Evolutionary conservation across 2,113 vertebrate species (phyloP), one percentile per base, ranked within the genome.

Genomic region (Pseudonaja textilis): DNA sequence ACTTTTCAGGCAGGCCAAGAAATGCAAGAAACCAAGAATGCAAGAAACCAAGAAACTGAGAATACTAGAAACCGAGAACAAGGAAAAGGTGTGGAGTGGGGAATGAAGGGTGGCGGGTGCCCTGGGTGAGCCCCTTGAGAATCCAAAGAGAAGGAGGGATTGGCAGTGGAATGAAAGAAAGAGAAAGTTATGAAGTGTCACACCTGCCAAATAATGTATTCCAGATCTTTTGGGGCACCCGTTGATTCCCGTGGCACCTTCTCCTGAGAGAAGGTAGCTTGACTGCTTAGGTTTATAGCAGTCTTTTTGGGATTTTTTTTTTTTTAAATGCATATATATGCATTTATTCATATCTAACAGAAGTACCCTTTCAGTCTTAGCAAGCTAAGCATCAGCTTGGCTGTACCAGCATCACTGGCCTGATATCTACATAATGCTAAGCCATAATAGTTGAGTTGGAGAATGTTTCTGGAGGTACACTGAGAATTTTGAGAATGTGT

Each of bases 81-180:
- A 52, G 12, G 39, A 94, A 34, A 89, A 42, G 12, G 29, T n/a
- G 64, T 69, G 5, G 12, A n/a, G 8, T n/a, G 64, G 61, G 29
- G 34, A 74, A 50, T 34, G 50, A 85, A 2, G 26, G 1, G 7
- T 7, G n/a, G 16, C 7, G n/a, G n/a, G 69, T 42, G 74, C 34
- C 74, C 34, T 9, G 6, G 34, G 69, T 81, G n/a, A 74, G 29
- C n/a, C 29, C 2, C 20, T 7, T 16, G 16, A 14, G 92, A 14
- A 0, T 5, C 90, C 54, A 55, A 88, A 85, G 2, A 0, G 0
- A 23, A 5, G 1, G 39, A 93, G 1, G 4, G 3, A 25, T n/a
- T 87, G 81, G 56, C 47, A 34, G 9, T 20, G 42, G n/a, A 22
- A 64, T 87, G 87, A 16, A 74, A 55, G 54, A 91, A 54, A 87